Percentiles rank a stretch among this genome's conserved stretches.
These are phyloP conservation scores for Morpho deidamia DNA, from an alignment of 2,888 invertebrate genomes.

Conservation along the genomic window DNA sequence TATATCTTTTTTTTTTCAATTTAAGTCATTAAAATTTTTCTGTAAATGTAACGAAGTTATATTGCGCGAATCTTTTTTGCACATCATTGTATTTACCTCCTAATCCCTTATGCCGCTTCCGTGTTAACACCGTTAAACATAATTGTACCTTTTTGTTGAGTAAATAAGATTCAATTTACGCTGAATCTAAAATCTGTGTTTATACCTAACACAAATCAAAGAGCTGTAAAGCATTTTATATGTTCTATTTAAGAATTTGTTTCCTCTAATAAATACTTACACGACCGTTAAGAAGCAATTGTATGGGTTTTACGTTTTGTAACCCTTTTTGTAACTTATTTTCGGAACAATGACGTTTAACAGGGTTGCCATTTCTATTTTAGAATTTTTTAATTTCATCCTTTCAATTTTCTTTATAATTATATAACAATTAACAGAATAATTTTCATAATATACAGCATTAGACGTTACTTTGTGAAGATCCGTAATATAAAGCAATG, in stretches of 20 bases:
- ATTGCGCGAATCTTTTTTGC: constrained; percentile 15
- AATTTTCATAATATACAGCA: no score
- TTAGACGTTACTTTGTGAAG: no score
- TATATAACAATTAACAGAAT: no score
- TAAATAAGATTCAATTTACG: background rate
- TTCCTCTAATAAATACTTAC: constrained; percentile 56
- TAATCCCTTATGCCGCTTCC: constrained; percentile 9
- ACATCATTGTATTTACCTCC: constrained; percentile 32
- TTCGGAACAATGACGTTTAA: constrained; percentile 3
- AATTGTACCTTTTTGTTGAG: background rate
- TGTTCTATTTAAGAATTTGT: constrained; percentile 57
- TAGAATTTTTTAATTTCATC: no score
- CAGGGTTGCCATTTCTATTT: background rate
- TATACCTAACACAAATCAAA: constrained; percentile 58
- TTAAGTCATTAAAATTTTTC: no score
- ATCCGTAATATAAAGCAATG: no score
- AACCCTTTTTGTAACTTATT: constrained; percentile 5
- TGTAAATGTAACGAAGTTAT: no score
- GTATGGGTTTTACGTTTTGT: constrained; percentile 9
- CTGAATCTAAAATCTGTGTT: constrained; percentile 29
- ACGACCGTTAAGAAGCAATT: constrained; percentile 39
- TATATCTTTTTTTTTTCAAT: no score
- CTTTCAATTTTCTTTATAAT: no score
- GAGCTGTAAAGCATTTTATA: constrained; percentile 59
- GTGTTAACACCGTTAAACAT: background rate